A percentile compares a stretch with the other conserved stretches of the same genome.
These are phyloP conservation scores for Marasmarcha lunaedactyla DNA, from an alignment of 2,888 invertebrate species.

Conservation along the genomic window DNA sequence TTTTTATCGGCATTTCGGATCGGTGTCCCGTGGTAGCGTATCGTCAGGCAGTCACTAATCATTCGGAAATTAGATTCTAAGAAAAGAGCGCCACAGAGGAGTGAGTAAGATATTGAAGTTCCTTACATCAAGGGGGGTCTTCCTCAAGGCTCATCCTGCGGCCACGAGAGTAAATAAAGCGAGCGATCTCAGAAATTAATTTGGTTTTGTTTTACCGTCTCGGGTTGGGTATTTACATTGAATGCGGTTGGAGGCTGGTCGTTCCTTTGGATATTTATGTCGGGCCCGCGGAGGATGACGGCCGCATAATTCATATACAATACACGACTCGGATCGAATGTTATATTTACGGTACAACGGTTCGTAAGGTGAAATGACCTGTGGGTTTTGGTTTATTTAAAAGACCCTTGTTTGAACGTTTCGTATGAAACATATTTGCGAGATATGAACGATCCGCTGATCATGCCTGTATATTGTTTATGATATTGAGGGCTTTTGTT, in stretches of 20 bases:
- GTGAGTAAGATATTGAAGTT: constrained; percentile 41
- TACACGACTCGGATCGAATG: constrained; percentile 46
- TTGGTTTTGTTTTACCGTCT: constrained; percentile 67
- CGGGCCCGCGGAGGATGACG: constrained; percentile 60
- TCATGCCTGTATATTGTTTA: too few species aligned
- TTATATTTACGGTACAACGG: constrained; percentile 61
- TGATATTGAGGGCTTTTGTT: too few species aligned
- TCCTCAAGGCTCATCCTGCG: constrained; percentile 34
- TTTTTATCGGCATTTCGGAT: constrained; percentile 40
- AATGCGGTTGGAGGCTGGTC: constrained; percentile 63
- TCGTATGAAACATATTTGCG: too few species aligned
- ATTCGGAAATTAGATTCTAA: constrained; percentile 41
- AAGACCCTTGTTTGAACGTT: too few species aligned
- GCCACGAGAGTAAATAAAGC: constrained; percentile 50
- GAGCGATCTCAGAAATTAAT: constrained; percentile 63
- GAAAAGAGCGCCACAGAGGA: constrained; percentile 33
- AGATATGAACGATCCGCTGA: too few species aligned
- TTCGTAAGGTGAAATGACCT: constrained; percentile 24
- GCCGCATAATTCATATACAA: constrained; percentile 63
- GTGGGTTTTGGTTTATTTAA: too few species aligned
- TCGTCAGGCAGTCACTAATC: constrained; percentile 43
- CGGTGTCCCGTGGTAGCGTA: constrained; percentile 33
- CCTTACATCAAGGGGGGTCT: constrained; percentile 53
- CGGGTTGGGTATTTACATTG: constrained; percentile 61
- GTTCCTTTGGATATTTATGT: constrained; percentile 63